Evolutionary conservation across 2,888 invertebrate genomes (phyloP).

Genomic region (Thereva nobilitata): DNA sequence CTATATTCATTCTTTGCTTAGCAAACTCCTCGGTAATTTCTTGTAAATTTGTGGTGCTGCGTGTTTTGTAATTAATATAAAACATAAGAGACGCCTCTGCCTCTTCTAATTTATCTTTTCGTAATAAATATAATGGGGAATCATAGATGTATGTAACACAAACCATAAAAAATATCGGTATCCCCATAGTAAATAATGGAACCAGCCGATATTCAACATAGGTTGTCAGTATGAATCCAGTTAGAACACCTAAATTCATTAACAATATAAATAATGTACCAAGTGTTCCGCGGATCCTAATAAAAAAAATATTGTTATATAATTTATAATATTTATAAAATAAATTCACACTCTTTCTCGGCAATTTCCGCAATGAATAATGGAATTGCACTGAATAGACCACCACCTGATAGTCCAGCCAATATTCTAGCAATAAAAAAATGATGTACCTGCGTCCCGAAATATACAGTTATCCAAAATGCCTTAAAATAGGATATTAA

Average conservation of each 20-base stretch:
- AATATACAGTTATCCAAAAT: constrained; percentile 51
- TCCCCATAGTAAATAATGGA: constrained; percentile 48
- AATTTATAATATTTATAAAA: constrained; percentile 40
- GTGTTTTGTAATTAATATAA: constrained; percentile 47
- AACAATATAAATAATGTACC: constrained; percentile 51
- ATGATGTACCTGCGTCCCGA: constrained; percentile 49
- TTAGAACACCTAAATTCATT: constrained; percentile 51
- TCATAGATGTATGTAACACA: constrained; percentile 49
- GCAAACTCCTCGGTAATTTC: too few species aligned
- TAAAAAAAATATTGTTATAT: neutral
- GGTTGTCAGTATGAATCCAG: constrained; percentile 50
- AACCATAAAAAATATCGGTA: constrained; percentile 49
- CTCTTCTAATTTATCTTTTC: constrained; percentile 41
- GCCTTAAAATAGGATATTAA: constrained; percentile 45
- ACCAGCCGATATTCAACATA: constrained; percentile 50
- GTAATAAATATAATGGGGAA: constrained; percentile 50
- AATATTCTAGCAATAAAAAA: constrained; percentile 52
- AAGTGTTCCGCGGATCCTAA: constrained; percentile 52
- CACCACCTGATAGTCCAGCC: constrained; percentile 53
- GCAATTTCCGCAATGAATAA: constrained; percentile 56
- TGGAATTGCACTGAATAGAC: constrained; percentile 50
- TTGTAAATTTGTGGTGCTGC: constrained; percentile 29
- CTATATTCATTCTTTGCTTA: too few species aligned
- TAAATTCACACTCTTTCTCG: constrained; percentile 47
- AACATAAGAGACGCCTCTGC: constrained; percentile 50